Conservation (phyloP, 2,797 vertebrate species). For the Trachurus trachurus region DNA sequence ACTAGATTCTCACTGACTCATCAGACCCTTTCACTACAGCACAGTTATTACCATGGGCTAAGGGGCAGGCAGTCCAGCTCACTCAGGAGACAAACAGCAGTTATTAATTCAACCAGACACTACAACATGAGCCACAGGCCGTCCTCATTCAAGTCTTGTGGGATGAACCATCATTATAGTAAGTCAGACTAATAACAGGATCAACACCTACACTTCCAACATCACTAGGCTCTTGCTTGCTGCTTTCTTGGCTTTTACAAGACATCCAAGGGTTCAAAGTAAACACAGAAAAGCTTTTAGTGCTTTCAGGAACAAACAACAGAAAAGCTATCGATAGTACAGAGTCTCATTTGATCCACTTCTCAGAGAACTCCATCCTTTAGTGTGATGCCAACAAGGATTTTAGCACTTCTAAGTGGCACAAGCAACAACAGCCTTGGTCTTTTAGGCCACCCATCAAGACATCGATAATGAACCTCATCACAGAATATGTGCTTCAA, state of each 20-base stretch:
- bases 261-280: neutral
- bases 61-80: neutral
- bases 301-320: neutral
- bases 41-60: neutral
- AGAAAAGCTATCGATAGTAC: too few relatives aligned
- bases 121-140: conserved; percentile 35
- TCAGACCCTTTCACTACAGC: conserved; percentile 7
- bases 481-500: neutral
- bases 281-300: conserved; percentile 1
- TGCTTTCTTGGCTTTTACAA: neutral
- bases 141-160: conserved; percentile 3
- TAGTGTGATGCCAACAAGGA: neutral
- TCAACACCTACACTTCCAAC: conserved; percentile 39
- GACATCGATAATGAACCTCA: neutral
- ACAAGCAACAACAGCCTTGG: neutral
- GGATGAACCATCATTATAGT: conserved; percentile 30
- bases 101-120: conserved; percentile 53
- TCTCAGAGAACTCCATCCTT: neutral
- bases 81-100: conserved; percentile 23
- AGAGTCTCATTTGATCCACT: neutral
- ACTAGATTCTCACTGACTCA: neutral
- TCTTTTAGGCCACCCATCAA: neutral
- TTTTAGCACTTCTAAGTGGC: neutral
- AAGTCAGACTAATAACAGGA: conserved; percentile 50
- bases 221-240: conserved; percentile 19